Base-by-base conservation (phyloP, 1,140 invertebrate genomes). In the Drosophila tani region DNA sequence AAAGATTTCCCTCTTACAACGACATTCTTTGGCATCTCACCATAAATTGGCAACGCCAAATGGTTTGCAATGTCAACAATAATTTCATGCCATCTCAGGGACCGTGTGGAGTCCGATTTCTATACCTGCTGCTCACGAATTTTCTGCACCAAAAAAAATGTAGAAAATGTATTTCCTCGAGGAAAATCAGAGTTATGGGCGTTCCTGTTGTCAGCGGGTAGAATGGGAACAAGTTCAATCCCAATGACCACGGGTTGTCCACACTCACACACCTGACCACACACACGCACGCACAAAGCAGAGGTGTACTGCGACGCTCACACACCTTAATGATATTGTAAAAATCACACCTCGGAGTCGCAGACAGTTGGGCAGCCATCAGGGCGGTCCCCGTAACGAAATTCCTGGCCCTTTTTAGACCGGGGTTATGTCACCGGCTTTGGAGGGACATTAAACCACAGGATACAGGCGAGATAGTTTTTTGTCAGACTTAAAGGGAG, bases 281-380 rank as follows among this genome's bases (percentile, higher is more conserved):
- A 91, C 62, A 47, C 69, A 63, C 56, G 62, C 69, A 63, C 56
- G 62, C 58, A 55, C 27, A 67, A 24, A 24, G 12, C 27, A 67
- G n/a, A 49, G 40, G 47, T 35, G 47, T 35, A 40, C 41, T 43
- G 45, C 6, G 27, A 29, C 27, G 5, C 51, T n/a, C n/a, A 43
- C 47, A 38, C 50, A 76, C 43, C 80, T 75, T 88, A 90, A 90
- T 91, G 85, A 90, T 85, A 90, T 90, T 90, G 85, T 90, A 85
- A 90, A 90, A 91, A 91, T 90, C 85, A 90, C 85, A 90, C 85
- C 85, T 91, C 68, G 49, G 21, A 63, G 27, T 32, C 70, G 78
- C 65, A 70, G 67, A 70, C 80, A 79, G 64, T 59, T 62, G 56
- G 79, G 58, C 76, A 59, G 75, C 76, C 75, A 77, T 82, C 87